Conservation (phyloP, 2,888 invertebrate genomes). For the Pachydiplax longipennis region DNA sequence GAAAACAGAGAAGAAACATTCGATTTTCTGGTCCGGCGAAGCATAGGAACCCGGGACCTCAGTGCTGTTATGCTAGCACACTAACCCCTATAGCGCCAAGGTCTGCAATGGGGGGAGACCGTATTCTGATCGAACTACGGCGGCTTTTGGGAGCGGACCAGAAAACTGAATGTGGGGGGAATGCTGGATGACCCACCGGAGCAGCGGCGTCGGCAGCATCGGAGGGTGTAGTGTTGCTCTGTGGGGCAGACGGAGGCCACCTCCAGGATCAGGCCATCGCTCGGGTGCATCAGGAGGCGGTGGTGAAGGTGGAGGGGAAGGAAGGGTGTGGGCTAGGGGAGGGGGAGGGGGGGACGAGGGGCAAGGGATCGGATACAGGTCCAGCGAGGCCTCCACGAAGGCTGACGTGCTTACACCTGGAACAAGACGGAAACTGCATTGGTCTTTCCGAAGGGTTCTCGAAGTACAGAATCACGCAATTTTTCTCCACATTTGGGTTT, state of each 20-base stretch:
- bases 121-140: no score
- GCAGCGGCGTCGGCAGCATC: conserved; percentile 15
- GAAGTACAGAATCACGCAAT: background rate
- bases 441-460: background rate
- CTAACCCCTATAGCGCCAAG: no score
- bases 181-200: background rate
- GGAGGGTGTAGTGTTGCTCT: background rate
- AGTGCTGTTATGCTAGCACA: no score
- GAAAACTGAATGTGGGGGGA: no score
- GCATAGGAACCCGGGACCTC: no score
- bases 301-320: background rate
- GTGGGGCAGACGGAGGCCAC: background rate
- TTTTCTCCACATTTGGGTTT: background rate
- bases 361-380: conserved; percentile 21
- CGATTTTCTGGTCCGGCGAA: no score
- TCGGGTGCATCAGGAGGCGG: conserved; percentile 19
- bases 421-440: background rate
- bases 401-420: conserved; percentile 37
- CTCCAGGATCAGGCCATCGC: conserved; percentile 43
- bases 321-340: background rate
- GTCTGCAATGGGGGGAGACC: no score
- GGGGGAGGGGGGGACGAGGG: conserved; percentile 21
- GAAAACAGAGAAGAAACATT: no score
- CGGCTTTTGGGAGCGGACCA: no score
- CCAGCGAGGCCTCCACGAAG: conserved; percentile 45